Evolutionary conservation across 2,888 invertebrate species (phyloP).

Genomic region (Xestobium rufovillosum): DNA sequence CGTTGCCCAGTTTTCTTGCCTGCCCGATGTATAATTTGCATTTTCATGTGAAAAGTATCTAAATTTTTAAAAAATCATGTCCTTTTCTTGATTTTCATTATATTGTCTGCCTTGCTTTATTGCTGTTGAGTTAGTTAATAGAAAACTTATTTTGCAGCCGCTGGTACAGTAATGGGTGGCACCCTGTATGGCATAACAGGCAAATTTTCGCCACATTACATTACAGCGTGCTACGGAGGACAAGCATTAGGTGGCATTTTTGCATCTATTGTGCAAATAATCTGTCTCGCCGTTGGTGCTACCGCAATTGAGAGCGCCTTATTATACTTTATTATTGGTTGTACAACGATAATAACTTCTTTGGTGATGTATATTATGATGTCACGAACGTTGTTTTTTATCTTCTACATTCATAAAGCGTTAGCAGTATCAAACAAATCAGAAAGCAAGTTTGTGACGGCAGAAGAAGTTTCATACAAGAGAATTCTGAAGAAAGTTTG

Average conservation of each 20-base stretch:
- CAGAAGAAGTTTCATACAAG: constrained; percentile 41
- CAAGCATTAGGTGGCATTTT: constrained; percentile 90
- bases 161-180: no score
- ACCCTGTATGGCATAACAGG: no score
- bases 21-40: no score
- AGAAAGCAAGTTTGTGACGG: constrained; percentile 25
- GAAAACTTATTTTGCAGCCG: no score
- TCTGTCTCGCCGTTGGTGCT: constrained; percentile 73
- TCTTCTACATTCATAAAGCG: constrained; percentile 50
- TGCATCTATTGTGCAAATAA: constrained; percentile 76
- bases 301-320: constrained; percentile 75
- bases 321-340: constrained; percentile 85
- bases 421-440: constrained; percentile 30
- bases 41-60: no score
- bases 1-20: no score
- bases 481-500: constrained; percentile 69
- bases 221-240: constrained; percentile 83
- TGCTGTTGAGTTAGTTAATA: no score
- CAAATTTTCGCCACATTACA: constrained; percentile 78
- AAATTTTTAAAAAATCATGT: no score
- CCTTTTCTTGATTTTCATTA: no score
- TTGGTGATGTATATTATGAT: constrained; percentile 63
- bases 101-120: no score
- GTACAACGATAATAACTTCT: constrained; percentile 61
- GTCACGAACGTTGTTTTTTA: constrained; percentile 67